phyloP scores from a whole-genome alignment of 2,113 vertebrate genomes.

The Chaenogobius annularis region DNA sequence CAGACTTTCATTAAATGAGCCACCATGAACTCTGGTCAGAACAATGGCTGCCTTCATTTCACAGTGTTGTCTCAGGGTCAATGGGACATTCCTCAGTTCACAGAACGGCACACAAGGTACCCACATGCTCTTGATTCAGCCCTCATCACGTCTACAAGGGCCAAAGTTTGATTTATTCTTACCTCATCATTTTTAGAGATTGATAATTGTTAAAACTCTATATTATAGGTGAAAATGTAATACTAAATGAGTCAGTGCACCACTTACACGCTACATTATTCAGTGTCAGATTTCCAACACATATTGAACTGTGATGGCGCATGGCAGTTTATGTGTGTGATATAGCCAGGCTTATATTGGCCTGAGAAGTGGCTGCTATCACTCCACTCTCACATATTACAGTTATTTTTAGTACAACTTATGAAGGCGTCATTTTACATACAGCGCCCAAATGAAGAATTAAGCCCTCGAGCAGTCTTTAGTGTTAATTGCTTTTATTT shows the following conservation, averaged over 20 bases:
- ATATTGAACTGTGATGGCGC: constrained; percentile 2
- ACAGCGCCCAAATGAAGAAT: not conserved
- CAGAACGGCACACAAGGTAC: constrained; percentile 43
- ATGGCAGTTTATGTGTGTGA: not conserved
- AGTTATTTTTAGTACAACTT: constrained; percentile 5
- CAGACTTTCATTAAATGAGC: constrained; percentile 65
- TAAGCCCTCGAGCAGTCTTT: not conserved
- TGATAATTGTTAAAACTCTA: not conserved
- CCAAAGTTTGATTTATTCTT: not conserved
- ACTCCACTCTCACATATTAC: constrained; percentile 1
- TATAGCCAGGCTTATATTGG: not conserved
- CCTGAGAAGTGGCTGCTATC: not conserved
- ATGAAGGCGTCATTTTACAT: not conserved
- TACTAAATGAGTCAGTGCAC: not conserved
- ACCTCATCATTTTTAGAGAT: not conserved
- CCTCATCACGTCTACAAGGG: constrained; percentile 11
- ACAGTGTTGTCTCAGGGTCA: constrained; percentile 61
- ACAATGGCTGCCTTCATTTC: constrained; percentile 68
- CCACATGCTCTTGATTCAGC: constrained; percentile 47
- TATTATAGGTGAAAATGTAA: not conserved
- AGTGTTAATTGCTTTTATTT: constrained; percentile 1
- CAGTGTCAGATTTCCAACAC: not conserved
- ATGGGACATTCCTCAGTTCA: constrained; percentile 63
- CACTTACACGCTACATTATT: not conserved
- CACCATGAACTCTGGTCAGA: constrained; percentile 36